phyloP scores from a whole-genome alignment of 2,797 vertebrate genomes.

The Spondyliosoma cantharus region DNA sequence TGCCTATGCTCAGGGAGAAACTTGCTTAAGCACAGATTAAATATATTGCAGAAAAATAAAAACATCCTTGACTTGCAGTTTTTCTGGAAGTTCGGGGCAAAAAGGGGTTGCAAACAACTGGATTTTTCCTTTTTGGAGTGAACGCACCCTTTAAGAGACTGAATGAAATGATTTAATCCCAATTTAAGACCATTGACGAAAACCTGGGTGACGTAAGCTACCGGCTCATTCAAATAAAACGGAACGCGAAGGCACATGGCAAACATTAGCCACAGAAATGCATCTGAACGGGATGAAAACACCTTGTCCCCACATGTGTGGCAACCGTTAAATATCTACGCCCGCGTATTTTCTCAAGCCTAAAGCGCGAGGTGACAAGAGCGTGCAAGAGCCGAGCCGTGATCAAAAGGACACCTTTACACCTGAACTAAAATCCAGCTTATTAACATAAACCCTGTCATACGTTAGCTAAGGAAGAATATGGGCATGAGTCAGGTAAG shows the following conservation, averaged over 20 bases:
- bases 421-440: slow-evolving; percentile 1
- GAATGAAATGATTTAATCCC: background rate
- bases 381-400: background rate
- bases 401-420: slow-evolving; percentile 13
- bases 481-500: slow-evolving; percentile 1
- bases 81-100: no score
- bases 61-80: background rate
- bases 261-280: background rate
- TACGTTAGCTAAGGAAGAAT: background rate
- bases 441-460: background rate
- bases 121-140: no score
- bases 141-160: background rate
- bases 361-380: background rate
- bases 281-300: background rate
- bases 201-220: no score
- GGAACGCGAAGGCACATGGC: background rate
- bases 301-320: background rate
- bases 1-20: slow-evolving; percentile 12
- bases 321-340: background rate
- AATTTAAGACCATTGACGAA: background rate
- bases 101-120: no score
- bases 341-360: background rate
- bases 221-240: background rate
- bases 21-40: slow-evolving; percentile 3
- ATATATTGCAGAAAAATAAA: background rate